phyloP scores from a whole-genome alignment of 1,140 invertebrate species.

The Meloidogyne floridensis region DNA sequence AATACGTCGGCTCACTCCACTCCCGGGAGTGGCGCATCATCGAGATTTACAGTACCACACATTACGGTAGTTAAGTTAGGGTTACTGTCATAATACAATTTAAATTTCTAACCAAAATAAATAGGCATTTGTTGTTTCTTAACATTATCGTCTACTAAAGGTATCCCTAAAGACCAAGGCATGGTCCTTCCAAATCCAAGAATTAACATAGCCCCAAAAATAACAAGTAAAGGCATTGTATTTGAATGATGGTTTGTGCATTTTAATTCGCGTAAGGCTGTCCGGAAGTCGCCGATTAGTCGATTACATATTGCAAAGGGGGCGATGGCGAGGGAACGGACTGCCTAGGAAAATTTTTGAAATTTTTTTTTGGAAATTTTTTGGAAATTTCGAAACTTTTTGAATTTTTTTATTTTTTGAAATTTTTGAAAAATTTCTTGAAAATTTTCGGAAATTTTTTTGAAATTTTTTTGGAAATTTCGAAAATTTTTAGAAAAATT shows the following conservation, averaged over 20 bases:
- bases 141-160: conserved; percentile 64
- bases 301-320: conserved; percentile 59
- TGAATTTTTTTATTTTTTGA: not conserved
- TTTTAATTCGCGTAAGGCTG: conserved; percentile 32
- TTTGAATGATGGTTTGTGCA: conserved; percentile 51
- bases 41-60: too few relatives aligned
- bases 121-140: conserved; percentile 60
- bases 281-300: conserved; percentile 58
- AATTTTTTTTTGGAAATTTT: not conserved
- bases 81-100: not conserved
- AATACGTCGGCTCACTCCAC: too few relatives aligned
- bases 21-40: too few relatives aligned
- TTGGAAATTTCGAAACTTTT: not conserved
- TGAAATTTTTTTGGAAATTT: not conserved
- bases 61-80: too few relatives aligned
- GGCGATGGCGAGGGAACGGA: conserved; percentile 34
- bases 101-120: conserved; percentile 55
- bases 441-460: not conserved
- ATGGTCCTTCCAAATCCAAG: conserved; percentile 56
- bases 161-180: conserved; percentile 55
- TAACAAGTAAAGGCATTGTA: conserved; percentile 55
- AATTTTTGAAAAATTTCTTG: not conserved
- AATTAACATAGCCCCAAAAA: conserved; percentile 56
- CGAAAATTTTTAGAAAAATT: not conserved
- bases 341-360: conserved; percentile 23